Conservation (phyloP, 1,140 invertebrate species). For the Drosophila biarmipes region DNA sequence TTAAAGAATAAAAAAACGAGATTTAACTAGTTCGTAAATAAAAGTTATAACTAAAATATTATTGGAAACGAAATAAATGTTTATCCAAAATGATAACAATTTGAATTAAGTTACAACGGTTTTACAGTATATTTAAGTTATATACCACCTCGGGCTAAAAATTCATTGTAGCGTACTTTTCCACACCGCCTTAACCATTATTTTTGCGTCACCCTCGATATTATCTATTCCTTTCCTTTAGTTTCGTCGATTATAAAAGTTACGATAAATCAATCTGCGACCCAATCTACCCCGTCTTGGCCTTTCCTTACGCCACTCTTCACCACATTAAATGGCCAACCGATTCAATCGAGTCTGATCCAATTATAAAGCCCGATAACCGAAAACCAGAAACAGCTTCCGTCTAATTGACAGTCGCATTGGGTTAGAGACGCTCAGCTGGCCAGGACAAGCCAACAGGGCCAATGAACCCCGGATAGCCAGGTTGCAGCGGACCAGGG, state of each 20-base stretch:
- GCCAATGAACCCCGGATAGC: conserved; percentile 28
- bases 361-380: conserved; percentile 37
- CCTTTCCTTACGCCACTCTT: neutral
- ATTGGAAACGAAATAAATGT: too few species aligned
- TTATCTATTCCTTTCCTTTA: too few species aligned
- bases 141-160: too few species aligned
- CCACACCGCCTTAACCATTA: too few species aligned
- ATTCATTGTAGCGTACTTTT: too few species aligned
- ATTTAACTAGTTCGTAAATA: too few species aligned
- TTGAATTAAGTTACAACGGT: too few species aligned
- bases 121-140: too few species aligned
- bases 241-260: too few species aligned
- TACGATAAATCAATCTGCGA: neutral
- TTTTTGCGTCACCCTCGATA: too few species aligned
- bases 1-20: neutral
- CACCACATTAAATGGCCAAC: conserved; percentile 8
- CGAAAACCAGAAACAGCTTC: conserved; percentile 41
- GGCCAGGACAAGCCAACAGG: conserved; percentile 32
- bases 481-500: neutral
- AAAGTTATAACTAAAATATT: too few species aligned
- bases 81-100: too few species aligned
- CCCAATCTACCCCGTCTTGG: neutral
- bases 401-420: conserved; percentile 71
- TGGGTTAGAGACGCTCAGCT: conserved; percentile 44
- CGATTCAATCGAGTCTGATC: conserved; percentile 15